Conservation (phyloP, 1,140 invertebrate genomes). For the Eciton burchellii region DNA sequence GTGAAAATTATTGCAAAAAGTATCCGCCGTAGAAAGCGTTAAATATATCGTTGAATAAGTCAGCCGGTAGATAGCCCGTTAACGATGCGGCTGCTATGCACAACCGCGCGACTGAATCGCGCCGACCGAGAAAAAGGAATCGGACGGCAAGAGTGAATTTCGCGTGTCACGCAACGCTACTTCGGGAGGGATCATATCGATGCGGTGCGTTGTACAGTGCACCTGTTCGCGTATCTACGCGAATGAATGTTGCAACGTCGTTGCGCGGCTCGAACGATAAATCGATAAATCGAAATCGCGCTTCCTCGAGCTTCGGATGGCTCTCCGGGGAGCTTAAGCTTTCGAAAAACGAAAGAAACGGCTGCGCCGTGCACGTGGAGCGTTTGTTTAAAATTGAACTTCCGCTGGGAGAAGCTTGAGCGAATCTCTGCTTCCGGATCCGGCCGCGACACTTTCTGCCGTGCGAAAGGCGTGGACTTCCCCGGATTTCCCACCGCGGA, state of each 20-base stretch:
- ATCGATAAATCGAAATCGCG: too few relatives aligned
- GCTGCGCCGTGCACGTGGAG: too few relatives aligned
- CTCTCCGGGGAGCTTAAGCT: too few relatives aligned
- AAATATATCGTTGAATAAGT: not conserved
- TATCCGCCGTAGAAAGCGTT: not conserved
- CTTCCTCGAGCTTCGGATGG: too few relatives aligned
- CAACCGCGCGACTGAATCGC: too few relatives aligned
- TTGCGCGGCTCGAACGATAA: too few relatives aligned
- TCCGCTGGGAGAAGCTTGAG: too few relatives aligned
- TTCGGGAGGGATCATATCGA: not conserved
- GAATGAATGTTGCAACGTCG: not conserved
- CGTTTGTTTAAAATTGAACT: too few relatives aligned
- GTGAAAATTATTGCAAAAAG: not conserved
- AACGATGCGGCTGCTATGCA: not conserved
- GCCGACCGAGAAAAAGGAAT: not conserved
- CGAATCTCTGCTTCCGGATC: not conserved
- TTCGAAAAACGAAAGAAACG: too few relatives aligned
- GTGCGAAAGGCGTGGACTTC: slow-evolving; percentile 4
- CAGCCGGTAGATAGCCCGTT: not conserved
- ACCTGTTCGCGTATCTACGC: too few relatives aligned
- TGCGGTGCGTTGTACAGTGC: not conserved
- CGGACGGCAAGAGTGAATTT: not conserved
- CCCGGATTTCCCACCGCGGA: not conserved
- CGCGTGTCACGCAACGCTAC: not conserved
- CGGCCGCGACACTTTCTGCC: not conserved